Percentiles rank a stretch among this genome's conserved stretches.
Evolutionary conservation across 37 sponge, comb jelly and placozoan species (phyloP).

Genomic region (Bolinopsis microptera): DNA sequence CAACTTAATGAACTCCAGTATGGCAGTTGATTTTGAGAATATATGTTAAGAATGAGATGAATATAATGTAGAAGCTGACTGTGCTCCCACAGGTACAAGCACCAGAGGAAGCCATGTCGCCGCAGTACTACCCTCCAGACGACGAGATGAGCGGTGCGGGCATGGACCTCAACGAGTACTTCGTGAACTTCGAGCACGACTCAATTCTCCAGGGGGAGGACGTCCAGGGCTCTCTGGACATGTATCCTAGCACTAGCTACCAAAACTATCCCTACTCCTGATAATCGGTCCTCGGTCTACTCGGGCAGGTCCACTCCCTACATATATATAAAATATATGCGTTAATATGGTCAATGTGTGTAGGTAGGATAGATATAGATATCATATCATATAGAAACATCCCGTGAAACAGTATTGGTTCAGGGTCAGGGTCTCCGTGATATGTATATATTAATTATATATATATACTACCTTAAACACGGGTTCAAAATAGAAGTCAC

Average conservation of each 20-base stretch:
- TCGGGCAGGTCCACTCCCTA: not conserved
- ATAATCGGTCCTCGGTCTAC: not conserved
- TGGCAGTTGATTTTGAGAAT: too few species aligned
- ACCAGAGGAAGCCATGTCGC: constrained; percentile 57
- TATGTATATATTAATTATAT: too few species aligned
- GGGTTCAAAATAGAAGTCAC: too few species aligned
- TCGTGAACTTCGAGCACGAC: constrained; percentile 14
- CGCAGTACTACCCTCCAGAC: constrained; percentile 61
- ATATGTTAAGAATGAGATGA: too few species aligned
- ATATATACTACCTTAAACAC: not conserved
- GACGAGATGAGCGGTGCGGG: constrained; percentile 14
- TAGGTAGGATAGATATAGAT: too few species aligned
- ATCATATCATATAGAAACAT: too few species aligned
- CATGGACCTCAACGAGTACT: constrained; percentile 29
- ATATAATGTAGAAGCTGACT: too few species aligned
- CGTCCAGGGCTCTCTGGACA: constrained; percentile 26
- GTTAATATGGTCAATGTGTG: not conserved
- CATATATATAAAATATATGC: not conserved
- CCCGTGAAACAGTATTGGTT: too few species aligned
- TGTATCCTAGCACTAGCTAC: not conserved
- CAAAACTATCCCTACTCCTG: constrained; percentile 45
- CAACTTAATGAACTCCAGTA: too few species aligned
- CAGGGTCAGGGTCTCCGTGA: not conserved
- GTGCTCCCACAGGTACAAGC: constrained; percentile 47
- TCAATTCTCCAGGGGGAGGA: constrained; percentile 20